phyloP scores from a whole-genome alignment of 1,140 invertebrate species.

The Euura saliciscinereae region DNA sequence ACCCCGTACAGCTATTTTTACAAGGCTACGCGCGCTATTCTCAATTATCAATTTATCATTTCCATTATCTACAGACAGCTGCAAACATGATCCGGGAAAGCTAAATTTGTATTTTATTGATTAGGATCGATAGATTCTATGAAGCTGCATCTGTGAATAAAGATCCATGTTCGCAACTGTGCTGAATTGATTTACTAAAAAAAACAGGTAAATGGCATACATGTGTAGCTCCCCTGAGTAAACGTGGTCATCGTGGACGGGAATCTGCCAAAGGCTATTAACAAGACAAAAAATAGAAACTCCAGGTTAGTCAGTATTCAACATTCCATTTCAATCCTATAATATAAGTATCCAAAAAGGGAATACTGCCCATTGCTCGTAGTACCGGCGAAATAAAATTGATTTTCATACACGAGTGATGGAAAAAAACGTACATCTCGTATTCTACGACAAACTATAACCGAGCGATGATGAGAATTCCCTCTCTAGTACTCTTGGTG shows the following conservation, averaged over 20 bases:
- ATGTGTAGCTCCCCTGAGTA: constrained; percentile 88
- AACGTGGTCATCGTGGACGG: constrained; percentile 79
- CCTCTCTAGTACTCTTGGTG: no score
- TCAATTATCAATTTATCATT: background rate
- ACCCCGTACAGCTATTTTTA: no score
- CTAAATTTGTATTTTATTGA: background rate
- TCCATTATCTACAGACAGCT: background rate
- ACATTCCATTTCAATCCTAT: constrained; percentile 8
- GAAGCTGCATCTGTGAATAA: no score
- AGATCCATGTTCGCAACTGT: background rate
- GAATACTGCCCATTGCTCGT: background rate
- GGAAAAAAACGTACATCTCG: no score
- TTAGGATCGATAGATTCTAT: no score
- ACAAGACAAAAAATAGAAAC: constrained; percentile 63
- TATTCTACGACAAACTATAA: no score
- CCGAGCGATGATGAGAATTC: no score
- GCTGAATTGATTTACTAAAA: constrained; percentile 45
- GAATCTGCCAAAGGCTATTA: constrained; percentile 82
- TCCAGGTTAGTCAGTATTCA: constrained; percentile 41
- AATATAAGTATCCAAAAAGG: constrained; percentile 1
- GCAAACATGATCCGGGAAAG: background rate
- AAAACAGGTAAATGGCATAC: constrained; percentile 69
- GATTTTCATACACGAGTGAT: no score
- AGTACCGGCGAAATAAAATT: constrained; percentile 21
- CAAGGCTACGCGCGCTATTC: no score